phyloP scores from a whole-genome alignment of 2,797 vertebrate genomes.

The Serranus cabrilla region DNA sequence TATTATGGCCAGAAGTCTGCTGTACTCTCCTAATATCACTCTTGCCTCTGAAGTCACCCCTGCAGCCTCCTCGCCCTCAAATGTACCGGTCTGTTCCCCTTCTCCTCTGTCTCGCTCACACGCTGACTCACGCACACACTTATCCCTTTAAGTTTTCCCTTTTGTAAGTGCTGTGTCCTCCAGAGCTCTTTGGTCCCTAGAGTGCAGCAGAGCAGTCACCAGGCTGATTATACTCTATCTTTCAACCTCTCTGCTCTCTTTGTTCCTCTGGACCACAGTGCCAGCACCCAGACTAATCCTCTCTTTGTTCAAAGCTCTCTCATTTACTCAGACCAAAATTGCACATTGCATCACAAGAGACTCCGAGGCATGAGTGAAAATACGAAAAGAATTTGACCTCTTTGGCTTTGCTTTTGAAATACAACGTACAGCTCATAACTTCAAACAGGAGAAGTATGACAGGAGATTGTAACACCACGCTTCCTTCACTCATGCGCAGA shows the following conservation, averaged over 20 bases:
- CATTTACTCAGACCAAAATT: slow-evolving; percentile 69
- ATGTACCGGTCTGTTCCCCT: slow-evolving; percentile 27
- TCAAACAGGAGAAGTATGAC: neutral
- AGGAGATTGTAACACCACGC: neutral
- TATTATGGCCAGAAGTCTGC: slow-evolving; percentile 15
- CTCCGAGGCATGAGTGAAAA: slow-evolving; percentile 43
- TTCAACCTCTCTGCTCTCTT: slow-evolving; percentile 75
- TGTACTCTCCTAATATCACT: slow-evolving; percentile 29
- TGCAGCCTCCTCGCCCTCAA: slow-evolving; percentile 32
- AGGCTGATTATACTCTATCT: slow-evolving; percentile 75
- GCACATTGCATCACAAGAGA: slow-evolving; percentile 62
- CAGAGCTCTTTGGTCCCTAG: slow-evolving; percentile 63
- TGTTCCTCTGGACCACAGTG: slow-evolving; percentile 73
- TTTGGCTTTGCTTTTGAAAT: slow-evolving; percentile 26
- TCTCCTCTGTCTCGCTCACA: slow-evolving; percentile 14
- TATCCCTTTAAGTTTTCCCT: slow-evolving; percentile 60
- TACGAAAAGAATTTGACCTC: slow-evolving; percentile 30
- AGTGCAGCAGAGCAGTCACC: slow-evolving; percentile 74
- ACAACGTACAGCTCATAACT: neutral
- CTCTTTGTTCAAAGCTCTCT: slow-evolving; percentile 71
- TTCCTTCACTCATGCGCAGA: slow-evolving; percentile 32
- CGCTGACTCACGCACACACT: slow-evolving; percentile 22
- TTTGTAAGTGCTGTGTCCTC: slow-evolving; percentile 68
- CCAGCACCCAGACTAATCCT: slow-evolving; percentile 73
- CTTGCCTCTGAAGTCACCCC: slow-evolving; percentile 34